A percentile compares a stretch with the other conserved stretches of the same genome.
These are phyloP conservation scores for Eptesicus fuscus DNA, from an alignment of 2,113 vertebrate species.

Conservation along the genomic window DNA sequence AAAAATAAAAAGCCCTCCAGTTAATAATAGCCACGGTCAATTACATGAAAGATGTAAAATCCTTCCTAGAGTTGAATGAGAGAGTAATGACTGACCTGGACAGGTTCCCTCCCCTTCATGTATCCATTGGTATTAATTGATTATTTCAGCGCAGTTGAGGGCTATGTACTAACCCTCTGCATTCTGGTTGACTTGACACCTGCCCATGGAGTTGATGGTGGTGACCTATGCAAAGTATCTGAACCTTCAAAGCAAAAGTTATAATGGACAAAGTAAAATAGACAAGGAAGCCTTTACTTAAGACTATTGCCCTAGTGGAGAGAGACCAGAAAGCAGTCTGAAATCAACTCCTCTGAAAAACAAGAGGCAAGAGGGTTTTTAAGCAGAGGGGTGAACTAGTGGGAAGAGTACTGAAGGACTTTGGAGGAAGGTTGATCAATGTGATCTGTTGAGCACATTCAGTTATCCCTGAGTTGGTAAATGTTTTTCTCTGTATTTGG, in stretches of 20 bases:
- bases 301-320: not conserved
- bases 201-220: not conserved
- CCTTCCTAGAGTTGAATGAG: not conserved
- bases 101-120: not conserved
- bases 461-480: not conserved
- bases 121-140: not conserved
- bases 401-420: not conserved
- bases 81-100: not conserved
- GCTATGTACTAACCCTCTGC: not conserved
- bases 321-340: not conserved
- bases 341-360: not conserved
- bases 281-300: not conserved
- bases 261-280: not conserved
- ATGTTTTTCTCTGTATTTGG: not conserved
- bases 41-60: conserved; percentile 7
- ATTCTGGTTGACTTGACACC: not conserved
- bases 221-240: not conserved
- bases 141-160: not conserved
- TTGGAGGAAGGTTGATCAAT: not conserved
- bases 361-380: not conserved
- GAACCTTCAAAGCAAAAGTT: not conserved
- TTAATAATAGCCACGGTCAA: conserved; percentile 32
- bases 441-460: not conserved
- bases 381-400: not conserved
- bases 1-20: not conserved